Conservation (phyloP, 2,113 vertebrate genomes). For the Columba janthina region DNA sequence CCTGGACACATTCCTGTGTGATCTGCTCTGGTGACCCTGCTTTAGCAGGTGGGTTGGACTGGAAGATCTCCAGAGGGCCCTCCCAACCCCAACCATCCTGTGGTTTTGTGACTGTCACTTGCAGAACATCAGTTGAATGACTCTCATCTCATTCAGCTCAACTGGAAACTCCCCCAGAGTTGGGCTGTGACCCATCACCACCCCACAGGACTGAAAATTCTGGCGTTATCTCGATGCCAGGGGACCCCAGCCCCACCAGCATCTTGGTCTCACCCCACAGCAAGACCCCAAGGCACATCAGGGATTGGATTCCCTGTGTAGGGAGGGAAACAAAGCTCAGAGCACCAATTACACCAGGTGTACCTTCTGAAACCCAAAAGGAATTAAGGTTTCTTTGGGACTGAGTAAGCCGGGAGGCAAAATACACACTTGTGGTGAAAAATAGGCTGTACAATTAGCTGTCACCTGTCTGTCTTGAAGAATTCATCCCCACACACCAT, state of each 20-base stretch:
- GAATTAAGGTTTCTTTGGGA: neutral
- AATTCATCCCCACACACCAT: neutral
- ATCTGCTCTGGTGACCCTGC: too few relatives aligned
- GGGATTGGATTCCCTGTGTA: accelerated
- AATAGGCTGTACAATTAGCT: accelerated
- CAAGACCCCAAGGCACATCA: neutral
- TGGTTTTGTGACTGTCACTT: accelerated
- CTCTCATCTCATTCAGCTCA: neutral
- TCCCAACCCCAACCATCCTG: too few relatives aligned
- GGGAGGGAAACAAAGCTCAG: neutral
- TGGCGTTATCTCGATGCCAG: accelerated
- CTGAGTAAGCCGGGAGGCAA: neutral
- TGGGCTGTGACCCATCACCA: neutral
- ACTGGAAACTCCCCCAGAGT: neutral
- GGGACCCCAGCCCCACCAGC: neutral
- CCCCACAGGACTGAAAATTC: neutral
- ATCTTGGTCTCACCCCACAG: accelerated
- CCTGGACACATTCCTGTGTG: too few relatives aligned
- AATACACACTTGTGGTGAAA: neutral
- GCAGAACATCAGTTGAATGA: neutral
- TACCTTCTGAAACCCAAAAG: neutral
- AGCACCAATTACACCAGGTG: accelerated
- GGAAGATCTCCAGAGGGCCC: too few relatives aligned
- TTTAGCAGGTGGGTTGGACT: too few relatives aligned
- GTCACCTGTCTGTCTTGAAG: neutral